Percentiles rank a stretch among this genome's conserved stretches.
Conservation (phyloP, 2,113 vertebrate species). For the Melanerpes formicivorus region DNA sequence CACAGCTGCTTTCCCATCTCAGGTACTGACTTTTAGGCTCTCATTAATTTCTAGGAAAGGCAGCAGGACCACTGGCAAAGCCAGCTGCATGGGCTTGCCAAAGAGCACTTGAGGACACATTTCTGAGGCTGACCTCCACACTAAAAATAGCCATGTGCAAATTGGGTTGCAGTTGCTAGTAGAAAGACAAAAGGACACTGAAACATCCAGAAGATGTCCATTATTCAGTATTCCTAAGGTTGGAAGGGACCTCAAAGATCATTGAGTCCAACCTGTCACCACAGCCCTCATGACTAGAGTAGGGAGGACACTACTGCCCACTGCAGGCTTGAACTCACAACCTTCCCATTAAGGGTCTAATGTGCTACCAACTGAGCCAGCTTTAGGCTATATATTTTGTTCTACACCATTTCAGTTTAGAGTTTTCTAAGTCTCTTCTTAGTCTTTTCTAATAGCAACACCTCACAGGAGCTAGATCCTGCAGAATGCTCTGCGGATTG, state of each 20-base stretch:
- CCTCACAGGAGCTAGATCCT: neutral
- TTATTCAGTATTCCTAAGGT: too few species aligned
- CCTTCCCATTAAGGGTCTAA: too few species aligned
- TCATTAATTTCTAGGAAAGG: constrained; percentile 20
- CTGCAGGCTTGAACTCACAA: too few species aligned
- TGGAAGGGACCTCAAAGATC: too few species aligned
- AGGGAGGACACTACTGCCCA: too few species aligned
- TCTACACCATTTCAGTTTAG: neutral
- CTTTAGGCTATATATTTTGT: too few species aligned
- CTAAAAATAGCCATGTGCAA: constrained; percentile 22
- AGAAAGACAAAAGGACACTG: constrained; percentile 24
- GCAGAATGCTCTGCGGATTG: neutral
- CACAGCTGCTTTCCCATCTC: neutral
- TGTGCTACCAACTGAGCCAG: too few species aligned
- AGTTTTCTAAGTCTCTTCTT: neutral
- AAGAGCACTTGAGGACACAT: constrained; percentile 28
- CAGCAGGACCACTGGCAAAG: neutral
- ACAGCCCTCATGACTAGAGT: too few species aligned
- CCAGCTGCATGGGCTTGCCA: neutral
- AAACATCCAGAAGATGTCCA: constrained; percentile 4
- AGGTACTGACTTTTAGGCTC: neutral
- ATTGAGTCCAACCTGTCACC: too few species aligned
- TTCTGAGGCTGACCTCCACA: constrained; percentile 6
- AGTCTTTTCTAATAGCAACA: too few species aligned
- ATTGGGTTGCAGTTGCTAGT: neutral